phyloP scores from a whole-genome alignment of 2,888 invertebrate genomes.

The Ryuthela nishihirai region DNA sequence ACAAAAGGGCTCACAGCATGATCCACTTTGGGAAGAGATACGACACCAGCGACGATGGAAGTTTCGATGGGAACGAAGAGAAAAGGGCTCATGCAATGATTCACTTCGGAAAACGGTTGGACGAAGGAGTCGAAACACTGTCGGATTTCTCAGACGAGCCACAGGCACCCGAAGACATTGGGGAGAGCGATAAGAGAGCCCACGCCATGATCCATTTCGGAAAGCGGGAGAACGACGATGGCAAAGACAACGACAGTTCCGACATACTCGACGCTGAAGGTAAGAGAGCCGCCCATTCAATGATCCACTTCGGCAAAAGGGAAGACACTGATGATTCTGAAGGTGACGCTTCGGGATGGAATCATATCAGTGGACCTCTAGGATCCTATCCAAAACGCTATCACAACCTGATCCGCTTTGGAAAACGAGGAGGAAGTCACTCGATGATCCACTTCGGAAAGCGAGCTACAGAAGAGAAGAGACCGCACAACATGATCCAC shows the following conservation, averaged over 20 bases:
- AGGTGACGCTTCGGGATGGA: no score
- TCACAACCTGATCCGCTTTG: conserved; percentile 22
- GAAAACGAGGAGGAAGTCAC: no score
- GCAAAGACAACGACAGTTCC: no score
- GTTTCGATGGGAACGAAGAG: neutral
- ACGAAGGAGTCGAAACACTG: neutral
- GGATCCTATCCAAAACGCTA: no score
- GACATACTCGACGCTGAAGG: neutral
- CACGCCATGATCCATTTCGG: conserved; percentile 35
- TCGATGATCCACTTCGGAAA: no score
- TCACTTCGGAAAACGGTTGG: conserved; percentile 12
- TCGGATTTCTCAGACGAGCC: no score
- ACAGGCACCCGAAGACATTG: neutral
- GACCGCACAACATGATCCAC: conserved; percentile 28
- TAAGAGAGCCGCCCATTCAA: neutral
- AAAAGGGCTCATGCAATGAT: conserved; percentile 7
- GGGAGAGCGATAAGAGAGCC: conserved; percentile 9
- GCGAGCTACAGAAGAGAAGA: conserved; percentile 15
- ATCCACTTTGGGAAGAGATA: conserved; percentile 32
- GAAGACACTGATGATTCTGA: neutral
- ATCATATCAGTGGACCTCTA: no score
- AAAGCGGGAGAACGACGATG: neutral
- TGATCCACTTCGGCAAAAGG: conserved; percentile 7
- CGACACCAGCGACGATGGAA: neutral
- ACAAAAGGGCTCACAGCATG: conserved; percentile 24